Base-by-base conservation (phyloP, 2,888 invertebrate species). In the Venusia cambrica region DNA sequence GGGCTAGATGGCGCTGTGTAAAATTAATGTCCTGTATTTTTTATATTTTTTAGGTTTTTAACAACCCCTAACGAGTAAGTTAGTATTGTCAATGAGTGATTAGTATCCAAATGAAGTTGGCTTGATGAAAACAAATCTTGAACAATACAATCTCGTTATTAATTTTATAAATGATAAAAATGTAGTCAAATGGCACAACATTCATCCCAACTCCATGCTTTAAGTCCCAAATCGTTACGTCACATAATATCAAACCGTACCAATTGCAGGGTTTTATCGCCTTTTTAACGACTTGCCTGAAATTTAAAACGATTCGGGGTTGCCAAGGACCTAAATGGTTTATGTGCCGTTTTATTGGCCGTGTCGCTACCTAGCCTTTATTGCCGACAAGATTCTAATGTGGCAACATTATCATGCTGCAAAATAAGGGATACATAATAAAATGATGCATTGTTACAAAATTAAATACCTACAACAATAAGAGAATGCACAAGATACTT, bases 221-320 rank as follows among this genome's bases (percentile, higher is more conserved):
- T 62, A 45, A 54, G 48, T 25, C 38, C 24, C 45, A 48, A 48
- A 59, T 62, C 57, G 61, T 62, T 57, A 68, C 52, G 50, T 47
- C 30, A 34, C 51, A 41, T 52, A 49, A 57, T 62, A 63, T 68
- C 59, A 67, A 64, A 66, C 54, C 57, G 58, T 60, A 61, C 55
- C 63, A 57, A 65, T 69, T 65, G 63, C 57, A 41, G 19, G 44
- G 38, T 38, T 38, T 33, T 32, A 35, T 29, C 31, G 31, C 41
- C 20, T 44, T 64, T 73, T 73, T 70, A 38, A 72, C 58, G 71
- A 65, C 50, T 52, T 49, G 54, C 58, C 54, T 55, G 57, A 65
- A 71, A 73, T 67, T 70, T 69, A 60, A 68, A 73, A 64, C 59
- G 52, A 57, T 56, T 62, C 56, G 53, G 48, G 57, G 34, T 17